phyloP scores from a whole-genome alignment of 2,888 invertebrate species.

The Macrosiphum euphorbiae region DNA sequence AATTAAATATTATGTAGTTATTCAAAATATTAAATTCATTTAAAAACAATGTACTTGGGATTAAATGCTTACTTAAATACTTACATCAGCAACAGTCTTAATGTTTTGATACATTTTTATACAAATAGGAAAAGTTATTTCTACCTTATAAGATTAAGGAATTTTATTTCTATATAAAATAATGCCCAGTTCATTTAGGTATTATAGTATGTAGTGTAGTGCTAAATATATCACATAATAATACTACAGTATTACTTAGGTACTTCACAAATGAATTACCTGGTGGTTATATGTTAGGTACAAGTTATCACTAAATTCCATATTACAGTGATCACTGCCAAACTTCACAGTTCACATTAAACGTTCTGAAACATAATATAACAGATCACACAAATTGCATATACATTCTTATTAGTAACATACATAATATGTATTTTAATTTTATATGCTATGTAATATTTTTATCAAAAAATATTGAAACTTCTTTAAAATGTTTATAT shows the following conservation, averaged over 20 bases:
- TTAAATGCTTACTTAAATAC: not conserved
- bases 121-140: not conserved
- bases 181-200: not conserved
- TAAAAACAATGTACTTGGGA: not conserved
- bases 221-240: not conserved
- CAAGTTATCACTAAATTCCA: conserved; percentile 30
- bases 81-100: not conserved
- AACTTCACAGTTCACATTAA: not conserved
- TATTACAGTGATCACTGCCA: conserved; percentile 15
- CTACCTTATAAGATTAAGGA: not conserved
- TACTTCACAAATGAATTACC: conserved; percentile 44
- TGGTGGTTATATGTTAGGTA: not conserved
- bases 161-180: not conserved
- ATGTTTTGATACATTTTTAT: not conserved
- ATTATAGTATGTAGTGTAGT: not conserved
- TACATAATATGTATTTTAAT: not conserved
- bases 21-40: too few relatives aligned
- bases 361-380: conserved; percentile 60
- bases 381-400: not conserved
- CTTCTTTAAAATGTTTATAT: not conserved
- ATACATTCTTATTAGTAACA: not conserved
- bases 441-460: not conserved
- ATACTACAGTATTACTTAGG: not conserved
- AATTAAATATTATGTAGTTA: too few relatives aligned
- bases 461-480: not conserved